Conservation (phyloP, 2,797 vertebrate species). For the Galaxias olidus region DNA sequence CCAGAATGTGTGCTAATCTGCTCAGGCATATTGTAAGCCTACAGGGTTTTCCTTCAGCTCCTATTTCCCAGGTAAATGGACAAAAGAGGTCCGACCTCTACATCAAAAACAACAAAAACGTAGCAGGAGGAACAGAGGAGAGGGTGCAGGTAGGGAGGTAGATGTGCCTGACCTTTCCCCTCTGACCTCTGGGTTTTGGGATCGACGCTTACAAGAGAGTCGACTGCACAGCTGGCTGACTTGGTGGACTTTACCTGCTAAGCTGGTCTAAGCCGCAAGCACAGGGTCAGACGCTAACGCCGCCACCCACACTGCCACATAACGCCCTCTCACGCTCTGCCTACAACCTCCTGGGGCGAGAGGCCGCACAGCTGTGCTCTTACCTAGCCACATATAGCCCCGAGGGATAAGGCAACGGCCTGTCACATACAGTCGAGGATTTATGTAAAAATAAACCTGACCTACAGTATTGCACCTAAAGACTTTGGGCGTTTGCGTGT, state of each 20-base stretch:
- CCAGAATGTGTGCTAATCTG: no score
- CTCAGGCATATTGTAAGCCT: no score
- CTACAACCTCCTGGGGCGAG: background rate
- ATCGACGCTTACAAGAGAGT: conserved; percentile 52
- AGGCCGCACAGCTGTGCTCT: background rate
- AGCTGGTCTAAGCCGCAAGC: conserved; percentile 57
- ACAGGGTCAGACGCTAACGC: conserved; percentile 26
- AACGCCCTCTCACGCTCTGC: conserved; percentile 16
- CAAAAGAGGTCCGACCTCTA: no score
- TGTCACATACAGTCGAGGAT: no score
- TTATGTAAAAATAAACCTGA: no score
- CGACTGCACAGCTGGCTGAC: conserved; percentile 35
- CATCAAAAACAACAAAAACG: no score
- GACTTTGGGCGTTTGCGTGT: no score
- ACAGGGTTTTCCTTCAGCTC: no score
- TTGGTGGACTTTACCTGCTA: conserved; percentile 70
- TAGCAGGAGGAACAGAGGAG: conserved; percentile 11
- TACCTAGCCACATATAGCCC: background rate
- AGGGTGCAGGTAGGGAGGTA: background rate
- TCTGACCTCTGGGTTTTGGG: conserved; percentile 24
- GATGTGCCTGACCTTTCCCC: conserved; percentile 44
- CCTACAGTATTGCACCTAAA: no score
- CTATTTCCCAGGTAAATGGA: no score
- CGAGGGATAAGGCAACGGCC: no score
- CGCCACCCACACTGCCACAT: conserved; percentile 37